phyloP scores from a whole-genome alignment of 2,113 vertebrate genomes.

The Labeo catla region DNA sequence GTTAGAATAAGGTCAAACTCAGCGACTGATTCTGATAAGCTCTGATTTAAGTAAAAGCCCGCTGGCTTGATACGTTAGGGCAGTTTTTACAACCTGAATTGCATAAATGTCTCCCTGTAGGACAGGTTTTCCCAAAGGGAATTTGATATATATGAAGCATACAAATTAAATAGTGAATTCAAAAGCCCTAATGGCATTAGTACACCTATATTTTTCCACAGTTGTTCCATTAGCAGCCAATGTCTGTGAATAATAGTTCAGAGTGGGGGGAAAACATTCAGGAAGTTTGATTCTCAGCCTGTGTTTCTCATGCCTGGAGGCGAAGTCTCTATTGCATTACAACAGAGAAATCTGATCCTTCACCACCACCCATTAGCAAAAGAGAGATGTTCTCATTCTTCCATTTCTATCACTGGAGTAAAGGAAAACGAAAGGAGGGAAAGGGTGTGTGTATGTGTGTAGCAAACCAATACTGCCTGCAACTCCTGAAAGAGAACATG shows the following conservation, averaged over 20 bases:
- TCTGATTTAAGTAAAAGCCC: conserved; percentile 26
- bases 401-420: background rate
- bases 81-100: background rate
- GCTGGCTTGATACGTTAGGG: background rate
- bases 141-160: background rate
- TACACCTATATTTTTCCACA: background rate
- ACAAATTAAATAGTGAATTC: background rate
- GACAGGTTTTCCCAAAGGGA: background rate
- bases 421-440: background rate
- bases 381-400: conserved; percentile 18
- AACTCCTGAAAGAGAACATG: conserved; percentile 23
- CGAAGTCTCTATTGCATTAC: conserved; percentile 13
- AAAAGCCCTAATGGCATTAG: conserved; percentile 9
- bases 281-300: conserved; percentile 11
- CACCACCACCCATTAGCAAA: conserved; percentile 41
- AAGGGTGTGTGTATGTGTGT: background rate
- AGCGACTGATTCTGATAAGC: background rate
- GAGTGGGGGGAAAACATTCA: background rate
- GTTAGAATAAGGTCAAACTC: conserved; percentile 8
- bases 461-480: conserved; percentile 1
- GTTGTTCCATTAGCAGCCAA: conserved; percentile 1
- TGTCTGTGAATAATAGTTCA: conserved; percentile 13
- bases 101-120: background rate
- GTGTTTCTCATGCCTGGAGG: conserved; percentile 28
- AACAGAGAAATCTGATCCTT: conserved; percentile 38